Evolutionary conservation across 2,888 invertebrate genomes (phyloP), one percentile per base, ranked within the genome.

Genomic region (Caenorhabditis japonica): DNA sequence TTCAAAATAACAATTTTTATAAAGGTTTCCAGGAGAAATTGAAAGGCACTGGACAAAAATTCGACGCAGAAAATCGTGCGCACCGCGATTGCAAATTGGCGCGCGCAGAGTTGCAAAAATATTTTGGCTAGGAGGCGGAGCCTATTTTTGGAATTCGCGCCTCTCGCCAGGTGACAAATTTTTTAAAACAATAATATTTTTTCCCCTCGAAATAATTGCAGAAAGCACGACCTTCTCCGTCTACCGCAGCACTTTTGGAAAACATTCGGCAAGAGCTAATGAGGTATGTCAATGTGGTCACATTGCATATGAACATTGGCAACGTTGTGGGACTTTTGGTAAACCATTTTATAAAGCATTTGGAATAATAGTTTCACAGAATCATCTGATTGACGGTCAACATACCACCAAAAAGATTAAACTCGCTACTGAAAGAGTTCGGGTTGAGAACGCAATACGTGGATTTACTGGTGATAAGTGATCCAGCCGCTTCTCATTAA

Each of bases 301-400:
- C 66, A 19, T 56, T 56, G 56, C 56, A 66, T 17, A 51, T 56
- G 56, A 66, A 66, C 56, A 66, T 51, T 41, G 56, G 56, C 47
- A 56, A 66, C 33, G 51, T 66, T 17, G 15, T 4, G 3, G 49
- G 41, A 8, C 56, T 66, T 25, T 21, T 58, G 49, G 66, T 66
- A 3, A 56, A 10, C 5, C 30, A 5, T 30, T 30, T 30, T 7
- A 10, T n/a, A n/a, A n/a, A n/a, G n/a, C n/a, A n/a, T n/a, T n/a
- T n/a, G n/a, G n/a, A n/a, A n/a, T n/a, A n/a, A n/a, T n/a, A n/a
- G n/a, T n/a, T n/a, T n/a, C n/a, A n/a, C n/a, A 66, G 66, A 41
- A 49, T 5, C 66, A 66, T 43, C 66, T 66, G 10, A n/a, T 39
- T 8, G 36, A 41, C 17, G 56, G 47, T 7, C 34, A 19, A 3